Base-by-base conservation (phyloP, 2,113 vertebrate genomes). In the Stomatorhinus ivindoensis region DNA sequence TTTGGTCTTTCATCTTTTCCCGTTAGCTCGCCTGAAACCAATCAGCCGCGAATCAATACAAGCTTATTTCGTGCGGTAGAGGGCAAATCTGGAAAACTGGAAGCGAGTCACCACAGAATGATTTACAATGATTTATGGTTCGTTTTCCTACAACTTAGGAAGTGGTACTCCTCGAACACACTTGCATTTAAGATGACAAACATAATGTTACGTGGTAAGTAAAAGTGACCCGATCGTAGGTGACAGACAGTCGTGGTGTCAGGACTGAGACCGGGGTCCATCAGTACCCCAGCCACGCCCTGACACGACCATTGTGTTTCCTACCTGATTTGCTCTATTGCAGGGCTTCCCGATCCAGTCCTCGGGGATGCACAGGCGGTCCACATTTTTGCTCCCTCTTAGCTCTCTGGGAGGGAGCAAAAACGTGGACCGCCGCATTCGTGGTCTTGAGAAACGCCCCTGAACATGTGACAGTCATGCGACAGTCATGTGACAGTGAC, bases 1-100 rank as follows among this genome's bases (percentile, higher is more conserved):
- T 80, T 80, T 80, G 35, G 73, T 80, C 73, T 80, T 80, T 80
- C 73, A 80, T 80, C 35, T 80, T 80, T 80, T 80, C 73, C 35
- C 4, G 73, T 76, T 39, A 76, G 61, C n/a, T 69, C 1, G 61
- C 61, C 61, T 69, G 61, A 69, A 69, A 69, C 61, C 61, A 69
- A 69, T 69, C 61, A 69, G 73, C 35, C 73, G 15, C 35, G 3
- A 80, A 80, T 80, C 73, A 80, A 80, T 80, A 42, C 73, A 80
- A 80, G 73, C 35, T 80, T 80, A 80, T 39, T 80, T 80, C 11
- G 73, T 42, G 35, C 13, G 35, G 73, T 27, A 42, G 31, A 80
- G 35, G 35, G n/a, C 35, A 39, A 80, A 80, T 39, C n/a, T 39
- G 17, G 35, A 39, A 80, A 80, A 80, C 35, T 42, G 73, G 13